These are phyloP conservation scores for Orcinus orca DNA, from an alignment of 2,113 vertebrate species.

Conservation along the genomic window DNA sequence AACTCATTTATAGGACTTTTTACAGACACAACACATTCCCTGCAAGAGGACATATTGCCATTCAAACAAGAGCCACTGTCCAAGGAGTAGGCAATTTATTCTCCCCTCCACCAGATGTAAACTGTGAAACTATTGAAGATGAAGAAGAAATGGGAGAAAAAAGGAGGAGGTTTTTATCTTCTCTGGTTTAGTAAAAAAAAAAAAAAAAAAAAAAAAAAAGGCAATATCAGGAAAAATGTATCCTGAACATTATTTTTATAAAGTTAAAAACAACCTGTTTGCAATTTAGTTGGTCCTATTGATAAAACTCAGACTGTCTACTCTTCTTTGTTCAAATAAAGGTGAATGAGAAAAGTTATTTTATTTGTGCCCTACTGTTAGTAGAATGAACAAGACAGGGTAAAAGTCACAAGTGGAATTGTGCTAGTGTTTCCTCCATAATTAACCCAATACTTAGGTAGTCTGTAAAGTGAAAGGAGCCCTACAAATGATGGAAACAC, in stretches of 20 bases:
- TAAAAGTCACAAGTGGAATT: neutral
- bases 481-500: neutral
- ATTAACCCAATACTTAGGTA: neutral
- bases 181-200: neutral
- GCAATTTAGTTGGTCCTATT: neutral
- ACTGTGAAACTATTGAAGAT: neutral
- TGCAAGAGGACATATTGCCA: neutral
- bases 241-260: neutral
- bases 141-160: neutral
- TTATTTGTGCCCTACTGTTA: neutral
- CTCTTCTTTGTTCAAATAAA: neutral
- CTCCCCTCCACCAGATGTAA: neutral
- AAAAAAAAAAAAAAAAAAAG: neutral
- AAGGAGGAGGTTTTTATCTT: neutral
- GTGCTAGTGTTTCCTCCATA: neutral
- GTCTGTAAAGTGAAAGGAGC: constrained; percentile 6
- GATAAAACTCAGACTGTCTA: neutral
- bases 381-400: neutral
- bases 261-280: neutral
- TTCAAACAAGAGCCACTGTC: neutral
- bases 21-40: neutral
- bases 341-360: neutral
- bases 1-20: constrained; percentile 28
- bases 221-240: neutral
- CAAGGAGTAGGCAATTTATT: neutral